Base-by-base conservation (phyloP, 2,888 invertebrate genomes). In the Drosophila histrio region DNA sequence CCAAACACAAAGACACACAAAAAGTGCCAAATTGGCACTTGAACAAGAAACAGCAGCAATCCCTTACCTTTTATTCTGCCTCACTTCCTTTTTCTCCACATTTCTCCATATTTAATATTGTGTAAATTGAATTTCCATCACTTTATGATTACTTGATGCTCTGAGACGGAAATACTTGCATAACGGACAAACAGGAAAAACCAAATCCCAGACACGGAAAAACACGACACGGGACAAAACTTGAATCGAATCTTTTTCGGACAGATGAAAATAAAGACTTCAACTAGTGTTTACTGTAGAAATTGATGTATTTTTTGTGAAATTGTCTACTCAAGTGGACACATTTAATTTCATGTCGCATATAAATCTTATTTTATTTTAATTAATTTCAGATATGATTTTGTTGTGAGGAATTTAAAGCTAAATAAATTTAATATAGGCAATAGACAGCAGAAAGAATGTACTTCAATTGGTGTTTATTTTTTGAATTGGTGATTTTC, bases 91-190 rank as follows among this genome's bases (percentile, higher is more conserved):
- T 9, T 22, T n/a, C 13, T 17, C 17, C 24, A 4, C 0, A 7
- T 15, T 11, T 39, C 13, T 2, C 77, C 79, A 75, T 81, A 85
- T 87, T 88, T 89, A 86, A 89, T 88, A 77, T 80, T 77, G 89
- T 88, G 83, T 74, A 89, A 87, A 87, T 87, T 89, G 87, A 89
- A 87, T 87, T 87, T 88, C 88, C 87, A 87, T 86, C 84, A 87
- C 87, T 88, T 87, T 88, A 80, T 89, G 89, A 86, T 89, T 86
- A 80, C 87, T 86, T 87, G 60, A 72, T 60, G 82, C 85, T 69
- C 70, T 87, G 72, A 66, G 59, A 53, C 65, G 83, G 77, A 87
- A 87, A 77, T 66, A 44, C 43, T 44, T 28, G 53, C 54, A 63
- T 73, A 68, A 72, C 63, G 57, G 53, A 54, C 66, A 43, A 49